Evolutionary conservation across 2,888 invertebrate species (phyloP).

Genomic region (Campaea margaritaria): DNA sequence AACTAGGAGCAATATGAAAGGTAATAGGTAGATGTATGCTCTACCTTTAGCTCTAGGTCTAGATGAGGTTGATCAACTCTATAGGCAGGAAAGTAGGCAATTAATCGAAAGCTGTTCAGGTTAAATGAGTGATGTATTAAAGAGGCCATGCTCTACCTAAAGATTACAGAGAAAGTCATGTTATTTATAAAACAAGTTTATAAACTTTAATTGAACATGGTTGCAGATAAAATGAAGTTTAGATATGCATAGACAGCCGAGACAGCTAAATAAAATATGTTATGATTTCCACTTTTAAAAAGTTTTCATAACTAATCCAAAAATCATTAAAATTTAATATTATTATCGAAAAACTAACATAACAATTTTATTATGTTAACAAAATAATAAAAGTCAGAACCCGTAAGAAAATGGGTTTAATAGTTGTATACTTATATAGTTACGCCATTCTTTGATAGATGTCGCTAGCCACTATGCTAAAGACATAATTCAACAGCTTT

Average conservation of each 20-base stretch:
- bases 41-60: background rate
- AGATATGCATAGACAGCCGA: background rate
- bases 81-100: constrained; percentile 29
- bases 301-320: background rate
- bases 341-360: no score
- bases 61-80: constrained; percentile 6
- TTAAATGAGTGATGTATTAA: constrained; percentile 28
- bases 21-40: no score
- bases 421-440: background rate
- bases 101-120: constrained; percentile 40
- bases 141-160: constrained; percentile 20
- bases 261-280: no score
- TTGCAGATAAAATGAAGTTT: background rate
- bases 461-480: constrained; percentile 48
- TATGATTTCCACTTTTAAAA: background rate
- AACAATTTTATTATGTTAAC: no score
- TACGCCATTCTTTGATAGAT: constrained; percentile 49
- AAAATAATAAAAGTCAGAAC: no score
- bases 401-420: no score
- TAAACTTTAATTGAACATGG: constrained; percentile 10
- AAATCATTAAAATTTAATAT: no score
- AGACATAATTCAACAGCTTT: no score
- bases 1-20: no score
- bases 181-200: constrained; percentile 24
- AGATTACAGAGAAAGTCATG: constrained; percentile 29